Conservation (phyloP, 2,888 invertebrate species). For the Prosapia bicincta region DNA sequence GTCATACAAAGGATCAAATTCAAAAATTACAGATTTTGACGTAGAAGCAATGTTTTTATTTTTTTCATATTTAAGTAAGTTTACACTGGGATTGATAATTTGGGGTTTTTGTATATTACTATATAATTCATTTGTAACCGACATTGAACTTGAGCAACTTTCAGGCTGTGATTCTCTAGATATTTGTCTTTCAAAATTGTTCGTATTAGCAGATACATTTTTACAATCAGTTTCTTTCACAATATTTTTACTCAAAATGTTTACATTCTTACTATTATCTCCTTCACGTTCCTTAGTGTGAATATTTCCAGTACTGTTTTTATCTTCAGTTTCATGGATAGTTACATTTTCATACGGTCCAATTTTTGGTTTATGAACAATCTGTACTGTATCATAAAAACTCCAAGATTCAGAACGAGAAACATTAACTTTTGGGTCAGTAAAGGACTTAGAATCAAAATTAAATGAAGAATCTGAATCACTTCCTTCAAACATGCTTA, state of each 20-base stretch:
- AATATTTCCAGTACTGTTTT: neutral
- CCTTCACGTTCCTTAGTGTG: neutral
- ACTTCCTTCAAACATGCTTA: constrained; percentile 26
- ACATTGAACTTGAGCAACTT: constrained; percentile 28
- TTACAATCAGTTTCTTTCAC: neutral
- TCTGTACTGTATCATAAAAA: constrained; percentile 48
- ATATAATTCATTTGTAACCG: constrained; percentile 36
- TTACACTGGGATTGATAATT: neutral
- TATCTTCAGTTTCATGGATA: constrained; percentile 4
- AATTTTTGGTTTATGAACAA: constrained; percentile 5
- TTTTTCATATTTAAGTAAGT: constrained; percentile 7
- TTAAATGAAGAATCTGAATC: constrained; percentile 34
- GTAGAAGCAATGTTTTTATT: neutral
- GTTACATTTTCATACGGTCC: constrained; percentile 26
- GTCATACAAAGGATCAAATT: constrained; percentile 61
- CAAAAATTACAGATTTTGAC: constrained; percentile 56
- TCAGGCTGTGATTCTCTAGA: constrained; percentile 11
- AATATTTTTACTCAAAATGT: neutral
- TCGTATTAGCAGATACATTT: constrained; percentile 29
- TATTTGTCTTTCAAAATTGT: constrained; percentile 6
- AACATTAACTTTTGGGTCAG: neutral
- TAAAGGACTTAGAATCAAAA: constrained; percentile 41
- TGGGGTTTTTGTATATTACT: constrained; percentile 33
- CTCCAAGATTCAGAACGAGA: constrained; percentile 52
- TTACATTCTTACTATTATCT: neutral